A percentile compares a stretch with the other conserved stretches of the same genome.
These are phyloP conservation scores for Triops longicaudatus DNA, from an alignment of 1,140 invertebrate genomes.

Conservation along the genomic window DNA sequence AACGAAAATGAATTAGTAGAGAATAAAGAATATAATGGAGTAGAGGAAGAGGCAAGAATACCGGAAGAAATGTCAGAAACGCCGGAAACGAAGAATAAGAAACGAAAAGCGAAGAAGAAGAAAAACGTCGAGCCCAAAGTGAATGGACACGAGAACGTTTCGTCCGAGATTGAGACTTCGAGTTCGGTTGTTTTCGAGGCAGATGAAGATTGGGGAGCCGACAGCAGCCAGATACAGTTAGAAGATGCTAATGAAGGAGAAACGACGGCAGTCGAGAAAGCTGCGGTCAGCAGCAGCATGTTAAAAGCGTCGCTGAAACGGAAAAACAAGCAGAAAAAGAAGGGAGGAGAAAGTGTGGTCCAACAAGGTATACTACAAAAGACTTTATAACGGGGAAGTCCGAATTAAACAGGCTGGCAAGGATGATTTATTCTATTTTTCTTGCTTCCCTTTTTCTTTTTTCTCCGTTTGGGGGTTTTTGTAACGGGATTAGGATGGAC, in stretches of 20 bases:
- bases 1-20: too few species aligned
- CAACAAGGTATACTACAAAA: neutral
- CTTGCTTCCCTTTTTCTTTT: too few species aligned
- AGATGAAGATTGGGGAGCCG: neutral
- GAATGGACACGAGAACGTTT: slow-evolving; percentile 51
- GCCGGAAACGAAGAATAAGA: slow-evolving; percentile 24
- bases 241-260: slow-evolving; percentile 19
- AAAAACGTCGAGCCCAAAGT: slow-evolving; percentile 57
- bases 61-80: slow-evolving; percentile 23
- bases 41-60: slow-evolving; percentile 30
- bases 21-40: too few species aligned
- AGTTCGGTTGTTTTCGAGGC: slow-evolving; percentile 1
- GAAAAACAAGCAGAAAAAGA: neutral
- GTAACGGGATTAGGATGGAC: slow-evolving; percentile 11
- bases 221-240: neutral
- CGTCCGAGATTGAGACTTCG: slow-evolving; percentile 20
- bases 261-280: slow-evolving; percentile 17
- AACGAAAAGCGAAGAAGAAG: slow-evolving; percentile 38
- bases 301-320: neutral
- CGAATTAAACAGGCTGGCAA: too few species aligned
- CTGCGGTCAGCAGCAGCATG: neutral
- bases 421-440: too few species aligned
- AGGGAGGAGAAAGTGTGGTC: neutral
- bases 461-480: neutral
- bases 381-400: neutral